Percentiles rank a stretch among this genome's conserved stretches.
Conservation (phyloP, 2,797 vertebrate species). For the Lacerta viridis region DNA sequence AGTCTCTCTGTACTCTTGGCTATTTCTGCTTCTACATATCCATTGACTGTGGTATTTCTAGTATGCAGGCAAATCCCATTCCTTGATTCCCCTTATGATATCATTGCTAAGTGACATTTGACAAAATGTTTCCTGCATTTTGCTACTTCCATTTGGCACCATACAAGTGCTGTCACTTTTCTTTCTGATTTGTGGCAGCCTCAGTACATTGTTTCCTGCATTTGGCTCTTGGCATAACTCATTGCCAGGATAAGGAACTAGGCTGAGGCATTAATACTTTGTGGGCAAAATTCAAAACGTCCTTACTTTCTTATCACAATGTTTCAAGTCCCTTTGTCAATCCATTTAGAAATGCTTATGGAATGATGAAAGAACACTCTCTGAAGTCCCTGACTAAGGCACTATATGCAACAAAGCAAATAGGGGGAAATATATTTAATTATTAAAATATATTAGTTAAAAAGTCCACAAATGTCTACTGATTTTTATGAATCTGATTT, state of each 20-base stretch:
- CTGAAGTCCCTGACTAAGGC: not conserved
- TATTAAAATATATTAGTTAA: not conserved
- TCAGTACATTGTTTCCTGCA: not conserved
- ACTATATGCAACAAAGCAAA: not conserved
- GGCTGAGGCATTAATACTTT: not conserved
- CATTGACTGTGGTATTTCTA: constrained; percentile 62
- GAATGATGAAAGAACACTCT: not conserved
- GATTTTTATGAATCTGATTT: not conserved
- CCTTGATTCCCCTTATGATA: constrained; percentile 61
- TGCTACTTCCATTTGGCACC: constrained; percentile 71
- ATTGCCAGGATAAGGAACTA: not conserved
- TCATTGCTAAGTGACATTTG: constrained; percentile 74
- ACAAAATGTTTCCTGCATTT: constrained; percentile 73
- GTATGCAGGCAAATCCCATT: constrained; percentile 68
- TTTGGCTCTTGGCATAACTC: constrained; percentile 17
- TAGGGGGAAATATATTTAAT: not conserved
- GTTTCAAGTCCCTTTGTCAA: not conserved
- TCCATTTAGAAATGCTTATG: not conserved
- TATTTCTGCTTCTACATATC: constrained; percentile 63
- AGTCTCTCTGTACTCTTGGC: constrained; percentile 57
- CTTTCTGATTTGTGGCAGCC: constrained; percentile 62
- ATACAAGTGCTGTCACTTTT: constrained; percentile 66
- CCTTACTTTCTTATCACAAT: constrained; percentile 54
- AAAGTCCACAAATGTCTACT: not conserved
- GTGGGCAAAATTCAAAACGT: not conserved